Evolutionary conservation across 2,113 vertebrate genomes (phyloP).

Genomic region (Lycaon pictus): DNA sequence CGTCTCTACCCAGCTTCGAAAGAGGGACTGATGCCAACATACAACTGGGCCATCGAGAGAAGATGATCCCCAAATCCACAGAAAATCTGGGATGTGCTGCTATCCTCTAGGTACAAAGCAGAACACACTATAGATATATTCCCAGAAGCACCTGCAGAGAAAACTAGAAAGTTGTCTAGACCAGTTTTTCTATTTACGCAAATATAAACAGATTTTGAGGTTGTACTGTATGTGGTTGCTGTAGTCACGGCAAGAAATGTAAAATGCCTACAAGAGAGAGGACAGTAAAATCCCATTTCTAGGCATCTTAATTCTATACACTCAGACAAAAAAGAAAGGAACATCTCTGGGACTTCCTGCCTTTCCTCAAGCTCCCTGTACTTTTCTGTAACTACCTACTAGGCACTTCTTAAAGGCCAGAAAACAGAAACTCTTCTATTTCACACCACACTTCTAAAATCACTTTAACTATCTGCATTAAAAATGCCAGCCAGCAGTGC

Average conservation of each 20-base stretch:
- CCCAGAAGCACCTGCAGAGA: slow-evolving; percentile 59
- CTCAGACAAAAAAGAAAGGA: slow-evolving; percentile 58
- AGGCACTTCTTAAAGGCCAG: slow-evolving; percentile 74
- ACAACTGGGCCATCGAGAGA: slow-evolving; percentile 26
- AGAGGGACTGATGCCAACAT: not conserved
- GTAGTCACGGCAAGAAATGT: slow-evolving; percentile 66
- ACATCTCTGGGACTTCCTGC: slow-evolving; percentile 19
- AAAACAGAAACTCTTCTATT: slow-evolving; percentile 20
- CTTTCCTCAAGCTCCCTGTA: not conserved
- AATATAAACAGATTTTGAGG: slow-evolving; percentile 73
- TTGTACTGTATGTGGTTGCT: slow-evolving; percentile 75
- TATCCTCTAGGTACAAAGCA: slow-evolving; percentile 40
- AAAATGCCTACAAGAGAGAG: slow-evolving; percentile 42
- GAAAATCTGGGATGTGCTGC: slow-evolving; percentile 7
- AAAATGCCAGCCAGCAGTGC: slow-evolving; percentile 31
- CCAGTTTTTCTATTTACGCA: slow-evolving; percentile 67
- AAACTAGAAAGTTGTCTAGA: slow-evolving; percentile 53
- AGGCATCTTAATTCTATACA: slow-evolving; percentile 66
- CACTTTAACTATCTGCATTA: slow-evolving; percentile 37
- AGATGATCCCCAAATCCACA: not conserved
- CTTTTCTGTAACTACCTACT: not conserved
- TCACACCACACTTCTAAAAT: not conserved
- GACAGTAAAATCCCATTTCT: not conserved
- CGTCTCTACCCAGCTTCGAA: not conserved
- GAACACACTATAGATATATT: slow-evolving; percentile 22